Percentiles rank a stretch among this genome's conserved stretches.
These are phyloP conservation scores for Nixonia krombeini DNA, from an alignment of 1,140 invertebrate genomes.

Conservation along the genomic window DNA sequence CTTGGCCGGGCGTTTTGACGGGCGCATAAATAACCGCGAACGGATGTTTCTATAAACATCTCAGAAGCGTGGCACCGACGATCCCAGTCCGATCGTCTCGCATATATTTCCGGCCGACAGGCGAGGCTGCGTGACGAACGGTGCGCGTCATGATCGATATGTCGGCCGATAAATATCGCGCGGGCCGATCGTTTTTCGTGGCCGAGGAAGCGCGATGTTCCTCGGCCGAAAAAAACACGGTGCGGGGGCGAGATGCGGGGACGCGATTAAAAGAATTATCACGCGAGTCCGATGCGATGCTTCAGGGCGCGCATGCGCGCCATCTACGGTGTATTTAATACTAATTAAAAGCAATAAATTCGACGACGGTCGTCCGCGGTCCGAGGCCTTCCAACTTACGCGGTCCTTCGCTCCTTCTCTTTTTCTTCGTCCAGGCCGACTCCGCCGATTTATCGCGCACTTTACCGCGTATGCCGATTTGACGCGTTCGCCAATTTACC, in stretches of 20 bases:
- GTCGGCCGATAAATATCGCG: slow-evolving; percentile 7
- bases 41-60: slow-evolving; percentile 50
- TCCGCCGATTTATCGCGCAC: no score
- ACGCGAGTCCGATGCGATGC: no score
- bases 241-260: no score
- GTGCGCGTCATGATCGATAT: slow-evolving; percentile 6
- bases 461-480: slow-evolving; percentile 18
- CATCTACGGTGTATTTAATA: slow-evolving; percentile 64
- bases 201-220: no score
- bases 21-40: slow-evolving; percentile 48
- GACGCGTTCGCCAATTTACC: slow-evolving; percentile 32
- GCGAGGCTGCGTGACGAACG: slow-evolving; percentile 19
- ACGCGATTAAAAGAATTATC: no score
- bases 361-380: slow-evolving; percentile 33
- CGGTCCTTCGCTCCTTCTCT: no score
- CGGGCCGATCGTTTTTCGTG: neutral
- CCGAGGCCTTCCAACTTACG: slow-evolving; percentile 44
- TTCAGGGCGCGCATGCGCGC: slow-evolving; percentile 51
- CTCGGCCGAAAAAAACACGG: no score
- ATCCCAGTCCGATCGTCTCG: slow-evolving; percentile 6
- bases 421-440: no score
- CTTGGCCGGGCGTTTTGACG: no score
- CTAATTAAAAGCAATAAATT: slow-evolving; percentile 67
- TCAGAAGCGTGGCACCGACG: slow-evolving; percentile 16
- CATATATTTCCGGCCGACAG: slow-evolving; percentile 14